phyloP scores from a whole-genome alignment of 2,888 invertebrate genomes.

The Lordiphosa fenestrarum region DNA sequence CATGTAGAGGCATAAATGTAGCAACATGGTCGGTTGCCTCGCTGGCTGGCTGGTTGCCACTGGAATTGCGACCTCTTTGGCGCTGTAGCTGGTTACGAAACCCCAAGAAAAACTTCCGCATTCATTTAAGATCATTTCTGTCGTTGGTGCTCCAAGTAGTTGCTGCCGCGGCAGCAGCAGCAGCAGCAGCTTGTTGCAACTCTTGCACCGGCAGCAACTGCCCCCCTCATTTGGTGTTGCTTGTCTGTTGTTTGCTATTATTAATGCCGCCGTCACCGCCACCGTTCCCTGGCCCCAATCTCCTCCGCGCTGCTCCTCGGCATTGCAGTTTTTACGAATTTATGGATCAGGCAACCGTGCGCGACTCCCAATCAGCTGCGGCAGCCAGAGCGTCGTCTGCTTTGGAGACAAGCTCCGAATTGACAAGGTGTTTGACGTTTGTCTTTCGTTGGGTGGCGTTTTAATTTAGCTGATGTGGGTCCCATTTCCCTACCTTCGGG shows the following conservation, averaged over 20 bases:
- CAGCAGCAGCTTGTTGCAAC: conserved; percentile 33
- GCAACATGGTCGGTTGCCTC: conserved; percentile 56
- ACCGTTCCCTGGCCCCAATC: conserved; percentile 22
- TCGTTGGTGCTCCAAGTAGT: conserved; percentile 70
- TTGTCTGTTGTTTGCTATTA: conserved; percentile 59
- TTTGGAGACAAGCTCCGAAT: conserved; percentile 52
- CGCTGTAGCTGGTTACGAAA: conserved; percentile 78
- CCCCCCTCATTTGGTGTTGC: conserved; percentile 69
- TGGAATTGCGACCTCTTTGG: conserved; percentile 74
- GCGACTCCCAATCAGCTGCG: conserved; percentile 40
- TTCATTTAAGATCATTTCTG: conserved; percentile 80
- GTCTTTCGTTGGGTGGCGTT: conserved; percentile 13
- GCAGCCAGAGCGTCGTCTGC: conserved; percentile 40
- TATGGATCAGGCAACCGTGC: conserved; percentile 53
- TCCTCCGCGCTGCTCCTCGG: conserved; percentile 30
- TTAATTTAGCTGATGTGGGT: conserved; percentile 6
- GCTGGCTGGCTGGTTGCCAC: conserved; percentile 59
- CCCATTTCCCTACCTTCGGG: no score
- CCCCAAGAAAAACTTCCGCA: conserved; percentile 80
- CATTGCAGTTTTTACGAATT: conserved; percentile 58
- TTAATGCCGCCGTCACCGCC: conserved; percentile 54
- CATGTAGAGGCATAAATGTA: conserved; percentile 56
- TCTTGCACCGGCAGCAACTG: conserved; percentile 49
- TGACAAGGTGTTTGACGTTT: conserved; percentile 43
- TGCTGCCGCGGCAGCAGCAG: conserved; percentile 43